phyloP scores from a whole-genome alignment of 2,113 vertebrate genomes.

The Puntigrus tetrazona region DNA sequence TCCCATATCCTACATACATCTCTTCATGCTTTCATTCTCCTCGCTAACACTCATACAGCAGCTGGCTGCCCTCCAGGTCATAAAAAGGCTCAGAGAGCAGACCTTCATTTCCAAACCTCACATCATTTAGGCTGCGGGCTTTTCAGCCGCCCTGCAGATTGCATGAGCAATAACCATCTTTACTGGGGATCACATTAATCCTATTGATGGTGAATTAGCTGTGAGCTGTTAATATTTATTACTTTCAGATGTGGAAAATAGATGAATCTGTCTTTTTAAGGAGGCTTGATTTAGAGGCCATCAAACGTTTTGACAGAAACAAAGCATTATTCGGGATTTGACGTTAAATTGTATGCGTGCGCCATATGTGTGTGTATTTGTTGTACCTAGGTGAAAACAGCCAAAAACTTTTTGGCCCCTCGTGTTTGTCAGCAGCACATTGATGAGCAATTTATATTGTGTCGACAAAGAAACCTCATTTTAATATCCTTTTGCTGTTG shows the following conservation, averaged over 20 bases:
- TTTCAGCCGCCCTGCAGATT: conserved; percentile 48
- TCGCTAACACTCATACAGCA: conserved; percentile 27
- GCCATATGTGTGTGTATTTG: background rate
- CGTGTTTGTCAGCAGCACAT: conserved; percentile 43
- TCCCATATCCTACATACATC: conserved; percentile 6
- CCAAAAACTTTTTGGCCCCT: background rate
- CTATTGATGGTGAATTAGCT: conserved; percentile 58
- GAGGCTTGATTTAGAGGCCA: conserved; percentile 43
- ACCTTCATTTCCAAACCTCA: conserved; percentile 58
- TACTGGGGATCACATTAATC: conserved; percentile 51
- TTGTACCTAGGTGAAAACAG: background rate
- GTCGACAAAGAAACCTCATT: background rate
- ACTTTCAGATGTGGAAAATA: conserved; percentile 35
- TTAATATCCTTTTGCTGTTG: background rate
- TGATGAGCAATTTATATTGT: background rate
- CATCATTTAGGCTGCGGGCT: conserved; percentile 48
- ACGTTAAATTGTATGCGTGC: background rate
- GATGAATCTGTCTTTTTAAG: conserved; percentile 11
- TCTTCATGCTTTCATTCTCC: conserved; percentile 42
- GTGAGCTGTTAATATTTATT: conserved; percentile 49
- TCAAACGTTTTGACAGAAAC: conserved; percentile 29
- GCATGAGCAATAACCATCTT: conserved; percentile 55
- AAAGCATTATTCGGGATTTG: background rate
- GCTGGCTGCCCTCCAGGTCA: conserved; percentile 55
- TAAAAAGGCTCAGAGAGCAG: conserved; percentile 49